Conservation (phyloP, 2,113 vertebrate species). For the Seriola rivoliana region DNA sequence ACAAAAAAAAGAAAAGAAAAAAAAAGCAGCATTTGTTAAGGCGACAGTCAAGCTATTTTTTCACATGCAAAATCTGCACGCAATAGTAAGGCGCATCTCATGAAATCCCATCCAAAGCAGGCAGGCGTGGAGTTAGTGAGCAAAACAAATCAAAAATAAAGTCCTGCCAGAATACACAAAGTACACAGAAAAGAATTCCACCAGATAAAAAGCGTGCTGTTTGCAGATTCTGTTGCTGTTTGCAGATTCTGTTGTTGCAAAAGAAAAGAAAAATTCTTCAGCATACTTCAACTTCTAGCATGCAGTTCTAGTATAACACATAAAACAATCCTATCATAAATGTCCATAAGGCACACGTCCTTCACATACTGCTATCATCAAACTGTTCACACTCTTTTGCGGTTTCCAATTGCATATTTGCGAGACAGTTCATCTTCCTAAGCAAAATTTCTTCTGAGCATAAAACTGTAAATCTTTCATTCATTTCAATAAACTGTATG, state of each 20-base stretch:
- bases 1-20: neutral
- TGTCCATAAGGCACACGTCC: slow-evolving; percentile 74
- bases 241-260: neutral
- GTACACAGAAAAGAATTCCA: neutral
- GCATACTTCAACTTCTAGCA: slow-evolving; percentile 35
- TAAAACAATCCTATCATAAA: slow-evolving; percentile 39
- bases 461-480: slow-evolving; percentile 13
- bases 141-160: slow-evolving; percentile 59
- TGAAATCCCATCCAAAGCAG: slow-evolving; percentile 39
- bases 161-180: slow-evolving; percentile 1
- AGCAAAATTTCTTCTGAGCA: slow-evolving; percentile 8
- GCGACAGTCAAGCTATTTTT: slow-evolving; percentile 48
- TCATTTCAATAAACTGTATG: slow-evolving; percentile 34
- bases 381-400: slow-evolving; percentile 11
- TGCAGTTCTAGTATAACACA: slow-evolving; percentile 47
- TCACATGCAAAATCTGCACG: slow-evolving; percentile 65
- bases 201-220: slow-evolving; percentile 44
- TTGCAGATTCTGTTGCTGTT: neutral
- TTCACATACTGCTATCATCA: slow-evolving; percentile 11
- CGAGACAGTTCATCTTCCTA: slow-evolving; percentile 7
- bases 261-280: neutral
- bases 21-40: slow-evolving; percentile 47
- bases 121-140: slow-evolving; percentile 42
- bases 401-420: slow-evolving; percentile 25
- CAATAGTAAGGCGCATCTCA: slow-evolving; percentile 61